These are phyloP conservation scores for Aleadryas rufinucha DNA, from an alignment of 2,113 vertebrate genomes.

Conservation along the genomic window DNA sequence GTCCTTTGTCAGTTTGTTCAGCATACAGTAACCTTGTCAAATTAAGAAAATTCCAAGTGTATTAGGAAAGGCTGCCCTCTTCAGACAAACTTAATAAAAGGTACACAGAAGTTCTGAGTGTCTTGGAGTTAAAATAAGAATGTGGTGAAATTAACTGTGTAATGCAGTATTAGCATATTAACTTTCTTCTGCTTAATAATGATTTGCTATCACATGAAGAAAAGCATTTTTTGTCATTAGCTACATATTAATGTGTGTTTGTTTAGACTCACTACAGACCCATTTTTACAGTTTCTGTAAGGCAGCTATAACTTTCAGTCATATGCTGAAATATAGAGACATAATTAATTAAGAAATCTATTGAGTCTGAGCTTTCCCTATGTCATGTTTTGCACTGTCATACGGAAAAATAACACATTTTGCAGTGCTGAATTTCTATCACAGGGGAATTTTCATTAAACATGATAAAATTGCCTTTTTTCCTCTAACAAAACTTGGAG, in stretches of 20 bases:
- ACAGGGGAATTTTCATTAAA: slow-evolving; percentile 54
- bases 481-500: background rate
- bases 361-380: slow-evolving; percentile 41
- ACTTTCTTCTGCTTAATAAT: background rate
- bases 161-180: background rate
- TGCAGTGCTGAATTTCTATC: slow-evolving; percentile 31
- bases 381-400: background rate
- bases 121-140: background rate
- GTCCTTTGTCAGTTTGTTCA: slow-evolving; percentile 11
- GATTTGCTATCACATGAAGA: background rate
- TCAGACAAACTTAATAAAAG: slow-evolving; percentile 65
- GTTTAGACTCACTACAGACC: background rate
- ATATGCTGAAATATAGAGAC: slow-evolving; percentile 15
- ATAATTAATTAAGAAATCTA: slow-evolving; percentile 57
- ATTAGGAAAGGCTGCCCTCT: slow-evolving; percentile 79
- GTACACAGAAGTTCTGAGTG: background rate
- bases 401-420: slow-evolving; percentile 43
- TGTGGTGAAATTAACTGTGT: background rate
- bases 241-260: background rate
- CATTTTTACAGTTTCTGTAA: background rate
- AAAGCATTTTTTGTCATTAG: background rate
- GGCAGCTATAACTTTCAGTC: background rate
- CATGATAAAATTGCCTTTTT: background rate
- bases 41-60: slow-evolving; percentile 35
- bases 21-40: background rate